Conservation (phyloP, 2,113 vertebrate species). For the Pseudonaja textilis region DNA sequence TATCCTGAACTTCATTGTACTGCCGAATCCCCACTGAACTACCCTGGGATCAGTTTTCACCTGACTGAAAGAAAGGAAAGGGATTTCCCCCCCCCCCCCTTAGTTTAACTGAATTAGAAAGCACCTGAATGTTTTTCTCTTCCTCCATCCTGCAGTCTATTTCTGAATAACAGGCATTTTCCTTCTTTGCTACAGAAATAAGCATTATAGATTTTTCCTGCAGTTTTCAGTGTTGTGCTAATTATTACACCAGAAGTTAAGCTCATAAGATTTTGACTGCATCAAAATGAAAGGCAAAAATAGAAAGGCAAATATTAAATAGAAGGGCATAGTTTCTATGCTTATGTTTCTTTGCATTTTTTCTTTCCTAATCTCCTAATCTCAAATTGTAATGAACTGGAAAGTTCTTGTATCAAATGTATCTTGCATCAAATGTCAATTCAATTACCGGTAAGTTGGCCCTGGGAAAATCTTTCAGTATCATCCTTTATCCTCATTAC, state of each 20-base stretch:
- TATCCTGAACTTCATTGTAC: not conserved
- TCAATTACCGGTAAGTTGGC: not conserved
- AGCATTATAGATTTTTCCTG: not conserved
- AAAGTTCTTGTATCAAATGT: not conserved
- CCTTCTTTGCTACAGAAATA: not conserved
- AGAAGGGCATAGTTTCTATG: not conserved
- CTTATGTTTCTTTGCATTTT: not conserved
- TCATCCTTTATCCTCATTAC: not conserved
- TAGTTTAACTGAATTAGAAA: not conserved
- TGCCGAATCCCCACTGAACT: not conserved
- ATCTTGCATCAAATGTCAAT: not conserved
- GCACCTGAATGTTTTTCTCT: not conserved
- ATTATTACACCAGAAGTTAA: not conserved
- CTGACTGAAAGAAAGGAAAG: not conserved
- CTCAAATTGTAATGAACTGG: not conserved
- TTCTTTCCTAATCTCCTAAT: not conserved
- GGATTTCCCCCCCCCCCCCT: too few species aligned
- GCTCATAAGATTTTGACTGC: not conserved
- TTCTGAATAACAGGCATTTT: not conserved
- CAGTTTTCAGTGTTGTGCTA: not conserved
- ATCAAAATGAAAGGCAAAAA: not conserved
- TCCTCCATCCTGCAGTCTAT: not conserved
- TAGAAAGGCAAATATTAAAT: not conserved
- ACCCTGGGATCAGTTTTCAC: not conserved
- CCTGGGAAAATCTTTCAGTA: not conserved